Base-by-base conservation (phyloP, 2,113 vertebrate species). In the Serinus canaria region DNA sequence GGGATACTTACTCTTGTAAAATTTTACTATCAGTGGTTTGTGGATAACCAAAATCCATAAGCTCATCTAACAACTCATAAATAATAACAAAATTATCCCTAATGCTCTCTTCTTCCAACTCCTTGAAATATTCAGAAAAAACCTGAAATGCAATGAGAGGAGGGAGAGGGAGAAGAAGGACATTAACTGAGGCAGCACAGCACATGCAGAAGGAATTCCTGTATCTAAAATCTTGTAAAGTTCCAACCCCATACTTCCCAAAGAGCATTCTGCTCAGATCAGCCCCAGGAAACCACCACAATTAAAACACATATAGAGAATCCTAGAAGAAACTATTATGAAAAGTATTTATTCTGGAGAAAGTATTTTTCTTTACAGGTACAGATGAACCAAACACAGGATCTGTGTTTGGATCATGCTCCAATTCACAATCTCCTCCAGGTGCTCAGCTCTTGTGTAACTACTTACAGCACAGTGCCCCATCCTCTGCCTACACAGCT, bases 21-120 rank as follows among this genome's bases (percentile, higher is more conserved):
- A 99, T 99, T 97, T 99, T 99, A 98, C 99, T 99, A 94, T 99
- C 99, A 1, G 99, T 99, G 80, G 99, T 99, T 96, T 99, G 99
- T 7, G 99, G 99, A 87, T 99, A 99, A 43, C 99, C 99, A 58
- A 99, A 99, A 97, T 99, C 99, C 99, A 99, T 99, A 92, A 99
- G 98, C 95, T 99, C 99, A 37, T 99, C 99, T 97, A 99, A 98
- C 83, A 99, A 98, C 97, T 99, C 99, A 31, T 99, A 99, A 97
- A 99, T 99, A 97, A 99, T 99, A 83, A 99, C 99, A 76, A 99
- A 99, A 92, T 99, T 99, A 97, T 99, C 99, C 30, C 99, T 98
- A 95, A 99, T 99, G 96, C 99, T 99, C 95, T 99, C 99, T 95
- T 99, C 99, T 97, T 99, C 99, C 97, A 99, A 41, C 92, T 99